Base-by-base conservation (phyloP, 2,888 invertebrate species). In the Gerosis bhagava region DNA sequence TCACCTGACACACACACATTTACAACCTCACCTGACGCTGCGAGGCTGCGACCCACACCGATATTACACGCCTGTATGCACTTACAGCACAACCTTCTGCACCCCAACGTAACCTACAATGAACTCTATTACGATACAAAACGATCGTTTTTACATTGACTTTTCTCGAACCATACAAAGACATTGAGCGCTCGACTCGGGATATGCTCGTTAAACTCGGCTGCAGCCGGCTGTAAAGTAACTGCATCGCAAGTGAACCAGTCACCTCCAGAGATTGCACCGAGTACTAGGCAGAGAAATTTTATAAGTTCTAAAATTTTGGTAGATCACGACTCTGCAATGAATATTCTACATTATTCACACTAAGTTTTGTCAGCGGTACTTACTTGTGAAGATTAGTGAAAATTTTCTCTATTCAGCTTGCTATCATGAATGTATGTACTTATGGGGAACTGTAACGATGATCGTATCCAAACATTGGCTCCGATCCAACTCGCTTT, bases 391-490 rank as follows among this genome's bases (percentile, higher is more conserved):
- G 61, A 70, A 73, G 70, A 68, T 73, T 69, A 50, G 77, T 73
- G 69, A 62, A 77, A 77, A 73, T 62, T 76, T 77, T 62, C 65
- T 66, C 73, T 69, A 65, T 65, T 65, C 71, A 72, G 62, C 73
- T 50, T 46, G 35, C 65, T 68, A 64, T 63, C 73, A 67, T 63
- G 63, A 64, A 68, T n/a, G n/a, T 76, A 72, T 70, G 70, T 71
- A 73, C 70, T 71, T 76, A 79, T 74, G 71, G 70, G 68, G 66
- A 67, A 70, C 71, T 71, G 72, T 69, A 67, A 71, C 76, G 71
- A 73, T 67, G 74, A 73, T 76, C 73, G 73, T 66, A 70, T 66
- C 66, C 65, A 72, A 76, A 70, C 65, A 67, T 73, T 83, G 82
- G 83, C 81, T 51, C 43, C 29, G 60, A 48, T 69, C 82, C 82